A percentile compares a stretch with the other conserved stretches of the same genome.
phyloP scores from a whole-genome alignment of 2,888 invertebrate species.

The Cheilosia pagana region DNA sequence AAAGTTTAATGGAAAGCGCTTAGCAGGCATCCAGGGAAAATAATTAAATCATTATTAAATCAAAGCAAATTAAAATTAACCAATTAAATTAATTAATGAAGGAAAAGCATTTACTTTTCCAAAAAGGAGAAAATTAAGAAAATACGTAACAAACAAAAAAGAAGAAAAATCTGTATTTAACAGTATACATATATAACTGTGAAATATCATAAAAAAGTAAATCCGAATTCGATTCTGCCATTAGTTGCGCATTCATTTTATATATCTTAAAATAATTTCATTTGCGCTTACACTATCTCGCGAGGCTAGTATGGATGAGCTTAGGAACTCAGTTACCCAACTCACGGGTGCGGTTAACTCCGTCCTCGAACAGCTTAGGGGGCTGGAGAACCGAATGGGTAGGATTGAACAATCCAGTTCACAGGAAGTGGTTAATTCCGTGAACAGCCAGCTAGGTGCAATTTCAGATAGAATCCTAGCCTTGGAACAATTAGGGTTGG shows the following conservation, averaged over 20 bases:
- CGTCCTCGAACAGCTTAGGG: conserved; percentile 39
- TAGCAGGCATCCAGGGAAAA: conserved; percentile 17
- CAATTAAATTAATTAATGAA: background rate
- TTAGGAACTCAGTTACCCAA: conserved; percentile 22
- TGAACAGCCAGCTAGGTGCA: background rate
- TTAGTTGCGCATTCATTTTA: background rate
- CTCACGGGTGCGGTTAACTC: conserved; percentile 28
- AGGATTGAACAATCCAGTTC: conserved; percentile 1
- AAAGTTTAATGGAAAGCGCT: conserved; percentile 7
- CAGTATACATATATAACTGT: no score
- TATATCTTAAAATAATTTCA: background rate
- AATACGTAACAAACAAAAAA: background rate
- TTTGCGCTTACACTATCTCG: background rate
- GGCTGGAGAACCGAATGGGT: conserved; percentile 10
- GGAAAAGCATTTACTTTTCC: background rate
- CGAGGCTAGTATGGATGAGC: background rate
- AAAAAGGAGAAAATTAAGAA: background rate
- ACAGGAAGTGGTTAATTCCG: background rate
- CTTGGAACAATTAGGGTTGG: background rate
- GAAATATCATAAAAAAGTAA: background rate
- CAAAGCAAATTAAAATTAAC: background rate
- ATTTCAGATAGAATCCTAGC: background rate
- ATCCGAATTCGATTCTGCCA: conserved; percentile 1
- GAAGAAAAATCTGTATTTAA: no score
- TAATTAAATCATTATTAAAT: background rate